phyloP scores from a whole-genome alignment of 2,113 vertebrate species.

The Lepisosteus oculatus region DNA sequence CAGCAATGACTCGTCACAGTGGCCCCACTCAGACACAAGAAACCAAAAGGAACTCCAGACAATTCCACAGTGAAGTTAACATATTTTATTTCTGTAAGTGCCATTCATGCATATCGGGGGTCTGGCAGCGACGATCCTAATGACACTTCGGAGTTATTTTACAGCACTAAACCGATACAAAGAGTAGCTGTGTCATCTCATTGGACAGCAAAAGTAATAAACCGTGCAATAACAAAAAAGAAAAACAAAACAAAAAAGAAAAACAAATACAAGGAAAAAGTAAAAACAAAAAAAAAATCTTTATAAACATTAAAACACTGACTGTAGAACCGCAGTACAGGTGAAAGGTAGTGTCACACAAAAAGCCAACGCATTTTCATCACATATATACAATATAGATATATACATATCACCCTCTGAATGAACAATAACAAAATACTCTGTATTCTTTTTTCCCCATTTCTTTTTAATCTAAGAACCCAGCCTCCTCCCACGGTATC shows the following conservation, averaged over 20 bases:
- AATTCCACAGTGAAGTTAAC: slow-evolving; percentile 83
- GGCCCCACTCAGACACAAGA: background rate
- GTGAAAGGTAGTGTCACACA: slow-evolving; percentile 85
- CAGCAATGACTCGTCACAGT: too few species aligned
- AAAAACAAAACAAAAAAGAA: slow-evolving; percentile 50
- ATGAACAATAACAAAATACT: slow-evolving; percentile 94
- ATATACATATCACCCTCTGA: slow-evolving; percentile 90
- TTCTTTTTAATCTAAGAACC: slow-evolving; percentile 58
- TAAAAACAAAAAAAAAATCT: slow-evolving; percentile 66
- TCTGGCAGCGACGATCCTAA: slow-evolving; percentile 85
- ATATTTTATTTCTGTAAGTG: slow-evolving; percentile 86
- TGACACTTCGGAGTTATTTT: slow-evolving; percentile 88
- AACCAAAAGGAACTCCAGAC: slow-evolving; percentile 49
- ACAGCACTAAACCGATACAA: slow-evolving; percentile 93
- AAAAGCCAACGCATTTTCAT: slow-evolving; percentile 83
- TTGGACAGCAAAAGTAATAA: slow-evolving; percentile 86
- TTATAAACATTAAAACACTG: slow-evolving; percentile 93
- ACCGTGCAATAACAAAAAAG: slow-evolving; percentile 88
- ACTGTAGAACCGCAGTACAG: slow-evolving; percentile 89
- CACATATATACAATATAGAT: slow-evolving; percentile 95
- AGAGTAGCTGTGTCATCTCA: slow-evolving; percentile 81
- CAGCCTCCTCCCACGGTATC: slow-evolving; percentile 61
- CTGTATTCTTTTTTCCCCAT: slow-evolving; percentile 69
- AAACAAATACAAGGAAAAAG: slow-evolving; percentile 49
- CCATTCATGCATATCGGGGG: slow-evolving; percentile 92